Evolutionary conservation across 2,888 invertebrate species (phyloP), one percentile per base, ranked within the genome.

Genomic region (Agrypnus murinus): DNA sequence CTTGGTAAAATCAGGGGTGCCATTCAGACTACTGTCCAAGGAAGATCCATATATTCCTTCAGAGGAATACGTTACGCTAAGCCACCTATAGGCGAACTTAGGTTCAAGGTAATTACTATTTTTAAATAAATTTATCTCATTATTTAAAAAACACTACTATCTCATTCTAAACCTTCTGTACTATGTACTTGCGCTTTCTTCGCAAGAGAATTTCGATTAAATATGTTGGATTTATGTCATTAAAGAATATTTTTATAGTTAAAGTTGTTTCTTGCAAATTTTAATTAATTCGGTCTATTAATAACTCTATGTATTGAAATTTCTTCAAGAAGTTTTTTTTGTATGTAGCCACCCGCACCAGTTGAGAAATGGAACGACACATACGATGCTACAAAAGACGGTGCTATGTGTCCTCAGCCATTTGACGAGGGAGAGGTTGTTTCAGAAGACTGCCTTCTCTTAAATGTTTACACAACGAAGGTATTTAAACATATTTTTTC

Each of bases 381-480:
- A 8, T 69, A 71, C 14, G 59, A 75, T 46, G 75, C 73, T 2
- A 75, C 72, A 2, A 19, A 63, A 66, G 84, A 85, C 74, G 83
- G 81, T 8, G 78, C 83, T 10, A 73, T 81, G 1, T 85, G 85
- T 77, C 84, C 84, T 15, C 85, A 85, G 77, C 79, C 81, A 0
- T 80, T n/a, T n/a, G n/a, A n/a, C n/a, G n/a, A n/a, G n/a, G n/a
- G n/a, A n/a, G n/a, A n/a, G n/a, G n/a, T n/a, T 12, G 77, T 87
- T 50, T 87, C 88, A 14, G 92, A 92, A 75, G 91, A 92, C 80
- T 92, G 92, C 75, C 86, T 92, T 0, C 85, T 87, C 10, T 78
- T 92, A 55, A 92, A 92, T 74, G 88, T 92, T 0, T 92, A 90
- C 74, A 88, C 88, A 0, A 87, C 76, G 74, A 86, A 85, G 78